Evolutionary conservation across 2,797 vertebrate species (phyloP).

Genomic region (Scolopax rusticola): DNA sequence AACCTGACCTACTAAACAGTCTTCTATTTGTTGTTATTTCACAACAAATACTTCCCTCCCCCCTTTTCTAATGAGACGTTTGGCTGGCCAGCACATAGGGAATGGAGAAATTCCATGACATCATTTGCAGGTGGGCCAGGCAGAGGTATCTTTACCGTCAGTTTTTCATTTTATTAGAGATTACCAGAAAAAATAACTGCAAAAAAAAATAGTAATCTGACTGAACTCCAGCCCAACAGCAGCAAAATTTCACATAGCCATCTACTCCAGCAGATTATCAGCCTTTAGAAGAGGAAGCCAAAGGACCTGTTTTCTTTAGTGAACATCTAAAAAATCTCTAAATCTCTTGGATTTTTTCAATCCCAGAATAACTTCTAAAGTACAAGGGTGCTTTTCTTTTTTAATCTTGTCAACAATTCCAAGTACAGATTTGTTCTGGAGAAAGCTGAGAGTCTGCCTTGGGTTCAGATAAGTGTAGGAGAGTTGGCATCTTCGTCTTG

Average conservation of each 20-base stretch:
- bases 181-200: background rate
- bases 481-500: background rate
- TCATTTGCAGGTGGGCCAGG: conserved; percentile 77
- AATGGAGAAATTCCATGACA: conserved; percentile 80
- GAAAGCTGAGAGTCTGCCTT: background rate
- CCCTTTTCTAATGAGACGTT: conserved; percentile 63
- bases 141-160: conserved; percentile 41
- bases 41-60: conserved; percentile 61
- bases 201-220: background rate
- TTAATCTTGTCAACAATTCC: background rate
- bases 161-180: conserved; percentile 7
- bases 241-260: background rate
- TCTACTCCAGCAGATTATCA: background rate
- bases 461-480: background rate
- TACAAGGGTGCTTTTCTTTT: background rate
- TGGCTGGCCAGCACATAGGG: conserved; percentile 62
- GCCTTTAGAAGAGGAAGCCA: background rate
- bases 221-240: background rate
- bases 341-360: background rate
- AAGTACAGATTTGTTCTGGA: background rate
- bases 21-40: conserved; percentile 72
- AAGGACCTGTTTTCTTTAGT: background rate
- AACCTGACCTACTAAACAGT: conserved; percentile 75
- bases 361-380: background rate
- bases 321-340: background rate